Base-by-base conservation (phyloP, 1,140 invertebrate genomes). In the Papilio glaucus region DNA sequence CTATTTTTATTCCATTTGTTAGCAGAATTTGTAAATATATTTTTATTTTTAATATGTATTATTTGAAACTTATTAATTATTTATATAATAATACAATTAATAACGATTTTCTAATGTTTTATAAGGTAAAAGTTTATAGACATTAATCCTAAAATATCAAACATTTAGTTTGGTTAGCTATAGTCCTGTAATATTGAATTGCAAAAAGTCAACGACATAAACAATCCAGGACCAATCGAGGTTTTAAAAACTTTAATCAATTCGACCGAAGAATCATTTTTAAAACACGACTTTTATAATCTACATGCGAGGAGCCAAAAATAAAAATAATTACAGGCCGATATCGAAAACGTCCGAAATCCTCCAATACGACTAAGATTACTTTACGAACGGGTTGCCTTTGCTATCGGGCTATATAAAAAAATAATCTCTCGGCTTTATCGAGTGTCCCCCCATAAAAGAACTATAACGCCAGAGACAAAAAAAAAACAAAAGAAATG, bases 401-500 rank as follows among this genome's bases (percentile, higher is more conserved):
- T 63, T 63, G 26, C 67, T 69, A 69, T 69, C 63, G 38, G 41
- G 42, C 65, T 72, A 70, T 79, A 85, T 77, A 81, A 77, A 80
- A 74, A 83, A 81, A 69, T 33, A 69, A 69, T 37, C 67, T 80
- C 77, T 81, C 70, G 49, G 49, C 77, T 60, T 85, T 85, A 86
- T 85, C 83, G 75, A 75, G 67, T 84, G 84, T 86, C 81, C 84
- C 78, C 78, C 84, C 84, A 87, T 86, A 87, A 87, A 87, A 82
- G 81, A 81, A 84, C 85, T 85, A 85, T 86, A 82, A 84, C 76
- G 82, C 79, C 79, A 77, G 71, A 72, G 72, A 82, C 75, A 70
- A 78, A 82, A 84, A 86, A 84, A 82, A 82, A 72, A 87, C 81
- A 87, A 85, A 85, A 84, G 83, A 77, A 77, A 81, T 78, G 72